Percentiles rank a stretch among this genome's conserved stretches.
These are phyloP conservation scores for Talpa occidentalis DNA, from an alignment of 2,113 vertebrate species.

Conservation along the genomic window DNA sequence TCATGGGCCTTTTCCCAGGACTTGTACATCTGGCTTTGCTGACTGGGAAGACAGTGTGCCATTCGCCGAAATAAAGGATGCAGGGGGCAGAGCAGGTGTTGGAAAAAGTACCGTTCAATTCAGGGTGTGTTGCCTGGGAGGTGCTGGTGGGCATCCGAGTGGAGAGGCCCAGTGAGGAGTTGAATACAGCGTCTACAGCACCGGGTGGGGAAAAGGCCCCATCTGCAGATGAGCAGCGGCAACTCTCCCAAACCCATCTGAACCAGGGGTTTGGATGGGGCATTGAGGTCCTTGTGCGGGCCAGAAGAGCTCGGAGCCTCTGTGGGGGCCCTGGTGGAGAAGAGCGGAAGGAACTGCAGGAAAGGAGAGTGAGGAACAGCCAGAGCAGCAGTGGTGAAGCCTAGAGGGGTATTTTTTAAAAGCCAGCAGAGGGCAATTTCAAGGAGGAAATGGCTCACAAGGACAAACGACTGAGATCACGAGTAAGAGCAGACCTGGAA, in stretches of 20 bases:
- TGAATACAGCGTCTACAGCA: accelerated
- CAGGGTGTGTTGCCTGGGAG: background rate
- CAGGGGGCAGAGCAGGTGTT: background rate
- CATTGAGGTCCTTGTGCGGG: background rate
- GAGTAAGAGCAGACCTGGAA: no score
- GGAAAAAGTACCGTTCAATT: accelerated
- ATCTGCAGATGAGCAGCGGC: background rate
- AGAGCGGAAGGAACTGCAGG: background rate
- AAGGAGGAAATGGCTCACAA: no score
- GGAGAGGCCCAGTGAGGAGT: background rate
- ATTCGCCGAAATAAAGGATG: accelerated
- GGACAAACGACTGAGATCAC: no score
- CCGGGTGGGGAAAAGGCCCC: background rate
- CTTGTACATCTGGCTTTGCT: background rate
- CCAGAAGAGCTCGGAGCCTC: background rate
- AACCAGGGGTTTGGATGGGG: background rate
- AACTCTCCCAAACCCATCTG: background rate
- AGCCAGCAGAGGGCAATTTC: no score
- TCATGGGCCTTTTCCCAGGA: background rate
- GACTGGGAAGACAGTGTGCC: background rate
- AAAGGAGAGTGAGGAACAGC: background rate
- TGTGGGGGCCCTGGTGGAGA: background rate
- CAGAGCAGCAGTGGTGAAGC: background rate
- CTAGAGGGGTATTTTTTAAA: no score
- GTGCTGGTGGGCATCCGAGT: background rate